Evolutionary conservation across 2,113 vertebrate genomes (phyloP).

Genomic region (Choloepus hoffmanni): DNA sequence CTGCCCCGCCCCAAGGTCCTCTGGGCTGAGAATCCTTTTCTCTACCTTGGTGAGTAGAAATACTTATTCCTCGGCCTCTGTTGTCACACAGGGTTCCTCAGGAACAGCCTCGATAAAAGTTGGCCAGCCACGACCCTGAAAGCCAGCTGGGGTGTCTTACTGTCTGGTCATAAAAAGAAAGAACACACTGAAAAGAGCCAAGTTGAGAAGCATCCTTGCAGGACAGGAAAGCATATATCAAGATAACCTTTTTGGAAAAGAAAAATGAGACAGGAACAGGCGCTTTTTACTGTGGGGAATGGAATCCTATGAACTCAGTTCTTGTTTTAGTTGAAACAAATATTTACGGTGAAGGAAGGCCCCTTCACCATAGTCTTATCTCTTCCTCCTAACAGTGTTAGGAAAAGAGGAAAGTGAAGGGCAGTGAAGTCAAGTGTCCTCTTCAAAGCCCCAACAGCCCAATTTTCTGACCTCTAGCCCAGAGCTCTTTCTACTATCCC

Average conservation of each 20-base stretch:
- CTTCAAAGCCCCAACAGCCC: not conserved
- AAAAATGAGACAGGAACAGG: slow-evolving; percentile 62
- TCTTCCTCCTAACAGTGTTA: not conserved
- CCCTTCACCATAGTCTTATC: not conserved
- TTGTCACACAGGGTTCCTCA: not conserved
- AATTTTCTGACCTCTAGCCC: not conserved
- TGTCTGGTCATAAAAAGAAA: not conserved
- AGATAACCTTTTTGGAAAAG: slow-evolving; percentile 57
- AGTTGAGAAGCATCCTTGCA: slow-evolving; percentile 35
- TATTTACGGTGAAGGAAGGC: slow-evolving; percentile 31
- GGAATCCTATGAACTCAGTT: slow-evolving; percentile 49
- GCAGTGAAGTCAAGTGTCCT: accelerated
- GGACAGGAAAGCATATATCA: slow-evolving; percentile 49
- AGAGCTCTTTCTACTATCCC: not conserved
- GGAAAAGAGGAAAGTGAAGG: not conserved
- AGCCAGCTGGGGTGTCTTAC: slow-evolving; percentile 51
- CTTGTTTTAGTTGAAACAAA: slow-evolving; percentile 31
- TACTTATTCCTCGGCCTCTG: not conserved
- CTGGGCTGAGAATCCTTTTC: not conserved
- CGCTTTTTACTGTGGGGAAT: slow-evolving; percentile 31
- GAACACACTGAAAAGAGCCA: not conserved
- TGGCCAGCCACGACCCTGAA: not conserved
- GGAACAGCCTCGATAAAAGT: not conserved
- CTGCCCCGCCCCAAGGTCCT: accelerated
- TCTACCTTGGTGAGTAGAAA: not conserved